A percentile compares a stretch with the other conserved stretches of the same genome.
Conservation (phyloP, 2,888 invertebrate species). For the Heliconius hortense region DNA sequence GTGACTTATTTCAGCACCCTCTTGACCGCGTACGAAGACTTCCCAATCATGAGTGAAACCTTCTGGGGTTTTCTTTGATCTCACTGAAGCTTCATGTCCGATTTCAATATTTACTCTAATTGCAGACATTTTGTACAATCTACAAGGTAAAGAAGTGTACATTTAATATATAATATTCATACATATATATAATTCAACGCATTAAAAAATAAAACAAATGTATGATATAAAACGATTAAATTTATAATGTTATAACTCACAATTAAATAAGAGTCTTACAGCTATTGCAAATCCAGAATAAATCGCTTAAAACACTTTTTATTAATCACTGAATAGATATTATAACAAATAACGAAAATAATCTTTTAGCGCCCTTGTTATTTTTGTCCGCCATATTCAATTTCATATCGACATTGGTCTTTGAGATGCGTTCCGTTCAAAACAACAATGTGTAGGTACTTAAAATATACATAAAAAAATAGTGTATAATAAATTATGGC, state of each 20-base stretch:
- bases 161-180: constrained; percentile 29
- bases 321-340: constrained; percentile 52
- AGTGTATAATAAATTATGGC: constrained; percentile 1
- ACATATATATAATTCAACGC: constrained; percentile 29
- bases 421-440: constrained; percentile 35
- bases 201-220: constrained; percentile 38
- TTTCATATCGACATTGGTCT: constrained; percentile 49
- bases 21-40: constrained; percentile 94
- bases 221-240: constrained; percentile 38
- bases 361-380: constrained; percentile 81
- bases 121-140: constrained; percentile 64
- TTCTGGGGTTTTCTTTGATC: constrained; percentile 90
- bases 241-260: constrained; percentile 32
- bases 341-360: constrained; percentile 62
- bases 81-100: constrained; percentile 93
- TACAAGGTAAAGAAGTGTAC: constrained; percentile 44
- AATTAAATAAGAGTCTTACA: constrained; percentile 16
- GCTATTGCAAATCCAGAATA: constrained; percentile 41
- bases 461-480: not conserved
- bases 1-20: constrained; percentile 92
- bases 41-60: constrained; percentile 99
- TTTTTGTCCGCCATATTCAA: constrained; percentile 79
- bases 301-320: constrained; percentile 51
- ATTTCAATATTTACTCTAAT: constrained; percentile 92
- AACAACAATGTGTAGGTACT: constrained; percentile 27